These are phyloP conservation scores for Parnassius apollo DNA, from an alignment of 2,888 invertebrate species.

Conservation along the genomic window DNA sequence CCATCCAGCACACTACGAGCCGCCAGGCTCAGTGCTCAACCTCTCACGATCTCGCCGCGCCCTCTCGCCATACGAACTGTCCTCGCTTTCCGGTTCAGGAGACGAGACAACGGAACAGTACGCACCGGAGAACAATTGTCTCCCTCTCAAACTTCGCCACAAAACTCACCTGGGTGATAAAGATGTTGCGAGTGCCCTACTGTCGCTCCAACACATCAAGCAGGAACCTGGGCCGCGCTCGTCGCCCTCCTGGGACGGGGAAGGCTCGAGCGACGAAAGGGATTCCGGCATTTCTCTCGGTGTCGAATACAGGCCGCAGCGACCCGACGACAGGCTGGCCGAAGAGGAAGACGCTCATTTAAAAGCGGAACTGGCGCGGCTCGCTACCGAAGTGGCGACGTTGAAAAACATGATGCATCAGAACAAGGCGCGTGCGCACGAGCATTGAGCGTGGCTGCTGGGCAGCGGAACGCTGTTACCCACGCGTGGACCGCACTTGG, in stretches of 20 bases:
- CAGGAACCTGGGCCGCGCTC: conserved; percentile 91
- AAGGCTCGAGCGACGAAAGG: conserved; percentile 94
- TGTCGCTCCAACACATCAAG: conserved; percentile 92
- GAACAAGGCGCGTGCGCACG: conserved; percentile 75
- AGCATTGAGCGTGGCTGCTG: conserved; percentile 63
- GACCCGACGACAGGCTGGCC: conserved; percentile 60
- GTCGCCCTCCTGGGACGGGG: conserved; percentile 92
- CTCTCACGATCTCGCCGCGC: conserved; percentile 84
- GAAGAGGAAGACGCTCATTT: conserved; percentile 87
- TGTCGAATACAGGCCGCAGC: conserved; percentile 81
- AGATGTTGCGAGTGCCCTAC: conserved; percentile 91
- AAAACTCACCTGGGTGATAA: conserved; percentile 95
- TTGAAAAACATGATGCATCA: conserved; percentile 91
- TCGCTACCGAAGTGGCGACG: conserved; percentile 95
- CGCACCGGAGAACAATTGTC: conserved; percentile 86
- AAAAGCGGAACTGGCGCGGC: conserved; percentile 91
- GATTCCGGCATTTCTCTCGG: conserved; percentile 94
- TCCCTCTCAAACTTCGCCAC: conserved; percentile 95
- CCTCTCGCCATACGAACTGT: conserved; percentile 90
- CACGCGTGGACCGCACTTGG: conserved; percentile 46
- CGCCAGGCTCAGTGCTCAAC: conserved; percentile 86
- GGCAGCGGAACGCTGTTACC: conserved; percentile 34
- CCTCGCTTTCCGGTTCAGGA: conserved; percentile 85
- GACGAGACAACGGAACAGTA: conserved; percentile 75
- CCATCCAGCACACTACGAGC: conserved; percentile 80